These are phyloP conservation scores for Galerucella nymphaeae DNA, from an alignment of 2,888 invertebrate genomes.

Conservation along the genomic window DNA sequence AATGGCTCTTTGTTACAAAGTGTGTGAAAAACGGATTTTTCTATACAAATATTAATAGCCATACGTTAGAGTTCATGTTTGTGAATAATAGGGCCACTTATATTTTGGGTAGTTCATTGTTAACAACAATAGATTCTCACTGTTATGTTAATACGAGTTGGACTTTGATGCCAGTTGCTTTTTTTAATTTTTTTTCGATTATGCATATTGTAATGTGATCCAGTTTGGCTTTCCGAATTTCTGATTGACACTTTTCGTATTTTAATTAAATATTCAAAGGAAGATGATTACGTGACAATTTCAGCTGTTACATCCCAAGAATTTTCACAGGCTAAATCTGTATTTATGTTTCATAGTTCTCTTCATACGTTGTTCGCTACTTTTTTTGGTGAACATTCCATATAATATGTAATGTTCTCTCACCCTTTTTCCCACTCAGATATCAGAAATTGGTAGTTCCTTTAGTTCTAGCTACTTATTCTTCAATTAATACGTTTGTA, in stretches of 20 bases:
- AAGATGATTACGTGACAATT: neutral
- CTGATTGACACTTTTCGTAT: constrained; percentile 1
- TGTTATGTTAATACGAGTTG: constrained; percentile 42
- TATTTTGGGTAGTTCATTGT: constrained; percentile 53
- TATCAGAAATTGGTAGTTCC: no score
- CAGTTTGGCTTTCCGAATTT: neutral
- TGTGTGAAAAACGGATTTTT: constrained; percentile 56
- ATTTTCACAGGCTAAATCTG: no score
- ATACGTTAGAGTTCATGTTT: constrained; percentile 49
- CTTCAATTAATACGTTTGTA: no score
- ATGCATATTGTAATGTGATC: constrained; percentile 24
- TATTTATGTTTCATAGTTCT: no score
- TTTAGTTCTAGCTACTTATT: no score
- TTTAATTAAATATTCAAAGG: constrained; percentile 7
- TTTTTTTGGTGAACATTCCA: no score
- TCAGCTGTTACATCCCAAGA: no score
- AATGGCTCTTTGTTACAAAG: constrained; percentile 53
- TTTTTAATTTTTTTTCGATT: constrained; percentile 32
- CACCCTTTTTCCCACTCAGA: no score
- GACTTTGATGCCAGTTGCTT: constrained; percentile 35
- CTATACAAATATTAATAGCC: constrained; percentile 55
- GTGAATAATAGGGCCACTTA: constrained; percentile 54
- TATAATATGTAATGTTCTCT: no score
- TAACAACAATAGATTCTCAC: constrained; percentile 35
- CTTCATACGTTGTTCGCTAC: no score